Evolutionary conservation across 2,888 invertebrate species (phyloP).

Genomic region (Plebejus argus): DNA sequence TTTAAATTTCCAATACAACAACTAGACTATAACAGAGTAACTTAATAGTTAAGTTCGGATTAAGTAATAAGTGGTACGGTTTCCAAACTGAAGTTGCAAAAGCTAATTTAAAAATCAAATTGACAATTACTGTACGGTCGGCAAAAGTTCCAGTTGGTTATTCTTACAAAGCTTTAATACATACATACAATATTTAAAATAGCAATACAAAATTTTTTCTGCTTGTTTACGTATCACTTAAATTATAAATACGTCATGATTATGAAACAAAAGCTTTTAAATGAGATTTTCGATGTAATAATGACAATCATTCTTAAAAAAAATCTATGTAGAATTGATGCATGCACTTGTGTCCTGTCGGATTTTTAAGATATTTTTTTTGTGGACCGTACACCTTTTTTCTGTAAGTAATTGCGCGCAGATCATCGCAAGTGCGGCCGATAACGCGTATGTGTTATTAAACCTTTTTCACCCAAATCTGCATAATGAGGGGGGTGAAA

Average conservation of each 20-base stretch:
- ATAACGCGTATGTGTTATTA: constrained; percentile 80
- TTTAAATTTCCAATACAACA: constrained; percentile 37
- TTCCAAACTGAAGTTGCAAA: constrained; percentile 57
- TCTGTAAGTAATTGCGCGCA: constrained; percentile 52
- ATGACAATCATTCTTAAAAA: too few relatives aligned
- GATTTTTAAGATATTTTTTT: not conserved
- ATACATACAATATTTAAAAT: not conserved
- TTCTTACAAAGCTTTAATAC: not conserved
- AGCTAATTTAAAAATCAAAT: constrained; percentile 62
- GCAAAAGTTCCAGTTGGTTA: not conserved
- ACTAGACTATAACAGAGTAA: constrained; percentile 45
- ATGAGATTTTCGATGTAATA: too few relatives aligned
- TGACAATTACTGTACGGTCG: constrained; percentile 40
- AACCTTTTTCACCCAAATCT: constrained; percentile 80
- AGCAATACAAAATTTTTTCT: too few relatives aligned
- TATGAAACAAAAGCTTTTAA: too few relatives aligned
- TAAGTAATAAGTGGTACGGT: constrained; percentile 63
- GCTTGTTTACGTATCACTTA: too few relatives aligned
- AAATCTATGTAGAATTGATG: too few relatives aligned
- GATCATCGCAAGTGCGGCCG: constrained; percentile 80
- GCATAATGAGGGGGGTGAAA: constrained; percentile 78
- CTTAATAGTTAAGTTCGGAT: constrained; percentile 54
- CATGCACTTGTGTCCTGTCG: too few relatives aligned
- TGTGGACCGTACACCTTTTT: not conserved
- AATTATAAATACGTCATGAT: too few relatives aligned